Conservation (phyloP, 1,140 invertebrate genomes). For the Drosophila setifemur region DNA sequence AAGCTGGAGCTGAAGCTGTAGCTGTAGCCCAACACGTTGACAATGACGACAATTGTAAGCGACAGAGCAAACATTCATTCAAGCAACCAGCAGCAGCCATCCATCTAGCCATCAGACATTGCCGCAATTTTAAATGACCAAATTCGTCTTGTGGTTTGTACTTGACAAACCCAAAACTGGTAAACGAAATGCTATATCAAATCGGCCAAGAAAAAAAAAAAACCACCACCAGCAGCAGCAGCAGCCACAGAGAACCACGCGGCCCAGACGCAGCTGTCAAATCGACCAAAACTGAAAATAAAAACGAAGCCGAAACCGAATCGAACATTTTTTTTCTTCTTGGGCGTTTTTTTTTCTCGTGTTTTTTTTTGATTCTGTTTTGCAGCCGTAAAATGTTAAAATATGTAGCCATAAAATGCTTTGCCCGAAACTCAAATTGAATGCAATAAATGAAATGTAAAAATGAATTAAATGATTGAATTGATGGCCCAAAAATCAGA, state of each 20-base stretch:
- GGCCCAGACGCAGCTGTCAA: slow-evolving; percentile 54
- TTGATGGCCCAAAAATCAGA: slow-evolving; percentile 12
- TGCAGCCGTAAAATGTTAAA: slow-evolving; percentile 53
- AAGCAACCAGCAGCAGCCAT: slow-evolving; percentile 11
- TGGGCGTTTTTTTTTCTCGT: neutral
- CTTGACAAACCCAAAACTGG: slow-evolving; percentile 74
- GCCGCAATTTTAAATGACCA: slow-evolving; percentile 78
- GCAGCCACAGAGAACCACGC: slow-evolving; percentile 18
- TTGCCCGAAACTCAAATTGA: slow-evolving; percentile 42
- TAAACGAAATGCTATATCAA: slow-evolving; percentile 66
- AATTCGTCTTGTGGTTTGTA: slow-evolving; percentile 79
- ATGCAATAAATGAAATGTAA: slow-evolving; percentile 66
- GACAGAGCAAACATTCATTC: slow-evolving; percentile 44
- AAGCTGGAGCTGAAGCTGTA: no score
- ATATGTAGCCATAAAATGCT: slow-evolving; percentile 73
- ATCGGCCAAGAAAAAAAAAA: slow-evolving; percentile 18
- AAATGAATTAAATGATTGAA: slow-evolving; percentile 60
- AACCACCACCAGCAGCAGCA: neutral
- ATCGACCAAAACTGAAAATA: slow-evolving; percentile 62
- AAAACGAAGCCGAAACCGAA: slow-evolving; percentile 61
- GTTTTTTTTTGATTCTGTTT: slow-evolving; percentile 9
- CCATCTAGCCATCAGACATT: slow-evolving; percentile 47
- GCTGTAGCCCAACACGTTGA: slow-evolving; percentile 71
- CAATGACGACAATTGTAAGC: slow-evolving; percentile 77
- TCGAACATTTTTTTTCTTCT: slow-evolving; percentile 36